Evolutionary conservation across 2,113 vertebrate genomes (phyloP), one percentile per base, ranked within the genome.

Genomic region (Cinclus mexicanus): DNA sequence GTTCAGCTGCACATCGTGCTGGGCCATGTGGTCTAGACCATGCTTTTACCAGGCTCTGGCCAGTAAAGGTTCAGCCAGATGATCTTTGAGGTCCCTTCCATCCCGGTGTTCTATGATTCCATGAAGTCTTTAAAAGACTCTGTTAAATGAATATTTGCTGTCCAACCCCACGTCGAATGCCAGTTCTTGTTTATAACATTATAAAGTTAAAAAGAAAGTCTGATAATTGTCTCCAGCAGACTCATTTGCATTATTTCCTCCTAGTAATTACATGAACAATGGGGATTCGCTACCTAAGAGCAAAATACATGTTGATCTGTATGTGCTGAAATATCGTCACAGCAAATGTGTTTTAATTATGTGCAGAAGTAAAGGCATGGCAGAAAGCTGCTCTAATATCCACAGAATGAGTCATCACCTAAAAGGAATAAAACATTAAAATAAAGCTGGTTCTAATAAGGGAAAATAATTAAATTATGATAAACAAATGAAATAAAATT

Each of bases 191-290:
- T 95, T 70, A 89, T 64, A 93, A 50, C 39, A 23, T 91, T 83
- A 80, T 83, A 74, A 84, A 93, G 63, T 79, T 95, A 72, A 86
- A 86, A 90, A 76, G 68, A 69, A 83, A 70, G 53, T 83, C 94
- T 53, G 44, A 33, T 94, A 89, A 75, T 89, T 96, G 53, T 88
- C 31, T 96, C 88, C 86, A 92, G 83, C 60, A 91, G 71, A n/a
- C 65, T 46, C 49, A 90, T 95, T 96, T 98, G 61, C 75, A 92
- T 97, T 92, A 79, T 95, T 97, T 95, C 49, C 80, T 94, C 59
- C 39, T 77, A 90, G 80, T 59, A 68, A 89, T 89, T 95, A 52
- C 64, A 71, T 87, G 82, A 95, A 93, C 92, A 95, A 95, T 93
- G 63, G 46, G 81, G 59, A 79, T 87, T 88, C 28, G 87, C 42